Base-by-base conservation (phyloP, 1,140 invertebrate genomes). In the Drosophila pachea region DNA sequence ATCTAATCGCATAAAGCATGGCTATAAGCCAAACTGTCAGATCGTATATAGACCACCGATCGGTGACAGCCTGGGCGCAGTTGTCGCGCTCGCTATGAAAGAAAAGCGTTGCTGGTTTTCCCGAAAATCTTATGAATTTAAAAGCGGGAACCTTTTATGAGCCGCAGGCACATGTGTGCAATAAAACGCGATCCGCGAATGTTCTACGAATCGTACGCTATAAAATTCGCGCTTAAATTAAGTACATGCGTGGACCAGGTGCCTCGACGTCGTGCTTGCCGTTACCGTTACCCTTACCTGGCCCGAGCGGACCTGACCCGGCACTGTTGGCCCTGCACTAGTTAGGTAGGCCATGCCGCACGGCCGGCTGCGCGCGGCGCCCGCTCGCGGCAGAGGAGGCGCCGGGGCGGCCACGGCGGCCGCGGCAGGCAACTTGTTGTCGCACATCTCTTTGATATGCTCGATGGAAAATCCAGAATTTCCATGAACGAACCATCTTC, bases 61-160 rank as follows among this genome's bases (percentile, higher is more conserved):
- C 22, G 22, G 22, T 3, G 22, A 22, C 22, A 22, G 22, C 1
- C 22, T 62, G 48, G 56, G 56, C 58, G 50, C 36, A 59, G 32
- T 52, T 22, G 35, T 35, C 49, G 40, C 9, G 36, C 40, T 14
- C 38, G 47, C 45, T 47, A 84, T 84, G 79, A 86, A 86, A 47
- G 81, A 77, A 84, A 77, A 68, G 42, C 49, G 62, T 68, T 56
- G 54, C 77, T 75, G 84, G 84, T 70, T 87, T 87, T 87, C 50
- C 84, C 84, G 65, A 83, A 87, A 87, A 81, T 84, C 76, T 87
- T 84, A 87, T 87, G 84, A 87, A 87, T 87, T 84, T 87, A 81
- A 87, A 87, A 67, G 58, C 22, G 56, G 11, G 38, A 70, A 63
- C 8, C 11, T 55, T 79, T 84, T 86, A 86, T 72, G 61, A 59